Evolutionary conservation across 2,888 invertebrate species (phyloP).

Genomic region (Cheilosia impressa): DNA sequence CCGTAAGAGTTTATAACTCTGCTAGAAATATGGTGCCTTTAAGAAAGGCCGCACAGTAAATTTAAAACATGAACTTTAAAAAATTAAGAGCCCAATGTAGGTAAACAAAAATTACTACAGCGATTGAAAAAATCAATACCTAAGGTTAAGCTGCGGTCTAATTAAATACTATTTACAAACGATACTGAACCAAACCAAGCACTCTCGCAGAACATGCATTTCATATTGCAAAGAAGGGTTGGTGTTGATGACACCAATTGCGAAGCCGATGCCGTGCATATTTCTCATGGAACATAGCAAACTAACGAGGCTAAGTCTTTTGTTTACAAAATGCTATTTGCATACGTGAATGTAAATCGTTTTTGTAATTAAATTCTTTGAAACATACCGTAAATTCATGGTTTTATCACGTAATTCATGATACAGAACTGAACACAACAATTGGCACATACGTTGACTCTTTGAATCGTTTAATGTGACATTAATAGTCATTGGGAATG

Average conservation of each 20-base stretch:
- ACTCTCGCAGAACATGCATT: background rate
- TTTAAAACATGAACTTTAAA: no score
- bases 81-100: no score
- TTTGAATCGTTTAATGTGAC: background rate
- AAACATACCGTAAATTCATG: background rate
- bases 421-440: background rate
- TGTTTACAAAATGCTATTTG: background rate
- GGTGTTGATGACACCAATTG: background rate
- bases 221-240: background rate
- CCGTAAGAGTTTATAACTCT: no score
- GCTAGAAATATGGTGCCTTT: no score
- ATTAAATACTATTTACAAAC: no score
- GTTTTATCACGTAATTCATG: background rate
- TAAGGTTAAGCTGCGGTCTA: no score
- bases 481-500: background rate
- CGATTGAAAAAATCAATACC: background rate
- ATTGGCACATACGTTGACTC: background rate
- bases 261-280: background rate
- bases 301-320: conserved; percentile 3
- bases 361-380: background rate
- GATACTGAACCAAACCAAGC: no score
- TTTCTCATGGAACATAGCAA: background rate
- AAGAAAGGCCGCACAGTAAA: no score
- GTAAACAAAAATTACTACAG: background rate
- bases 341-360: conserved; percentile 1